phyloP scores from a whole-genome alignment of 2,113 vertebrate genomes.

The Rutilus rutilus region DNA sequence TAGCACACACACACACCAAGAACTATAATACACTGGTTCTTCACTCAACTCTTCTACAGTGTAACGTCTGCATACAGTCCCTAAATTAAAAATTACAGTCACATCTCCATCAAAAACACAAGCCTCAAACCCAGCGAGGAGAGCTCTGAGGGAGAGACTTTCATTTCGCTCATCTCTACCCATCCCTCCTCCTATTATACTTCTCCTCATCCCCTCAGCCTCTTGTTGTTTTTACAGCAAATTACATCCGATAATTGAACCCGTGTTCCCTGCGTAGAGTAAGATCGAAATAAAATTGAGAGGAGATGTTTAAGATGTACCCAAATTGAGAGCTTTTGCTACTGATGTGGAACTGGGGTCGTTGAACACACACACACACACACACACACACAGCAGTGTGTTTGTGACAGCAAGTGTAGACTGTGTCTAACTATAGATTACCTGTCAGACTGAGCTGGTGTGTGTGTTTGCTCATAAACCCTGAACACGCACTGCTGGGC shows the following conservation, averaged over 20 bases:
- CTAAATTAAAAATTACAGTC: slow-evolving; percentile 25
- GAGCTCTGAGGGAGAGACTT: background rate
- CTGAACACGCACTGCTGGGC: background rate
- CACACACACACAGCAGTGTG: slow-evolving; percentile 6
- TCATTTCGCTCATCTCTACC: background rate
- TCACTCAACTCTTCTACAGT: background rate
- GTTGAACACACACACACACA: background rate
- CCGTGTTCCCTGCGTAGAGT: slow-evolving; percentile 15
- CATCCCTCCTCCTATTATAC: slow-evolving; percentile 7
- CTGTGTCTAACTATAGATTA: slow-evolving; percentile 39
- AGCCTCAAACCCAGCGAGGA: background rate
- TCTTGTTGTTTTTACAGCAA: slow-evolving; percentile 42
- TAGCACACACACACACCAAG: background rate
- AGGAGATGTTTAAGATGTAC: slow-evolving; percentile 34
- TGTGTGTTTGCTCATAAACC: slow-evolving; percentile 23
- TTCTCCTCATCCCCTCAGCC: slow-evolving; percentile 19
- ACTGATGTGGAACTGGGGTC: slow-evolving; percentile 18
- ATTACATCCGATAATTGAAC: slow-evolving; percentile 40
- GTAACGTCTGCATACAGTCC: too few species aligned
- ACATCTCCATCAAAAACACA: slow-evolving; percentile 27
- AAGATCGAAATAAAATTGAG: slow-evolving; percentile 40
- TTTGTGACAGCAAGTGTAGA: background rate
- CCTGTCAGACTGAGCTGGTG: slow-evolving; percentile 35
- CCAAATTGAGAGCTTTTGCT: slow-evolving; percentile 29
- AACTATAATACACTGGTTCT: background rate